phyloP scores from a whole-genome alignment of 2,797 vertebrate genomes.

The Hybognathus amarus region DNA sequence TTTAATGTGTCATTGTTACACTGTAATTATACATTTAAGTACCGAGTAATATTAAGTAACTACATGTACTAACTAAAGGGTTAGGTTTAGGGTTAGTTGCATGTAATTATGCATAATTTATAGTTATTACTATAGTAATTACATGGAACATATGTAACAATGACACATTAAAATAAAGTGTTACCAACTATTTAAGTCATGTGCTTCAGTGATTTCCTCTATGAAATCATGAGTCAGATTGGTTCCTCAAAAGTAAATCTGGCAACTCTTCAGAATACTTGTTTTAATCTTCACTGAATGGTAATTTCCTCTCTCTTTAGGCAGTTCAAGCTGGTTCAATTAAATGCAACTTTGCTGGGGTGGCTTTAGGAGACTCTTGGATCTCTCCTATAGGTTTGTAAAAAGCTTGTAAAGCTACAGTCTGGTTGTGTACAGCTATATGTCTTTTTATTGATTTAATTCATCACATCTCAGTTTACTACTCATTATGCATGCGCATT shows the following conservation, averaged over 20 bases:
- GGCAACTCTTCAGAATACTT: neutral
- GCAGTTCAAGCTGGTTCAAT: slow-evolving; percentile 79
- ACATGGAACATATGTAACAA: no score
- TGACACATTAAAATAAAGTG: no score
- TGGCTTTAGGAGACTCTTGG: slow-evolving; percentile 95
- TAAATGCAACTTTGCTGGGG: slow-evolving; percentile 90
- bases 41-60: no score
- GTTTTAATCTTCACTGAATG: neutral
- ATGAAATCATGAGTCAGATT: neutral
- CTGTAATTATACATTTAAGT: no score
- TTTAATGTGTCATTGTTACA: no score
- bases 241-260: neutral
- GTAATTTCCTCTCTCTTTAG: slow-evolving; percentile 67
- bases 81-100: no score
- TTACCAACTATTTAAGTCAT: neutral
- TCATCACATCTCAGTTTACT: neutral
- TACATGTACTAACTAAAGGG: no score
- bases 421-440: neutral
- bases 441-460: neutral
- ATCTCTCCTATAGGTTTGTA: slow-evolving; percentile 92
- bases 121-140: no score
- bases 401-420: neutral
- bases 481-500: slow-evolving; percentile 1
- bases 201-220: slow-evolving; percentile 5
- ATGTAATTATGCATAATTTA: no score